Conservation (phyloP, 2,797 vertebrate species). For the Benthosema pterotum region DNA sequence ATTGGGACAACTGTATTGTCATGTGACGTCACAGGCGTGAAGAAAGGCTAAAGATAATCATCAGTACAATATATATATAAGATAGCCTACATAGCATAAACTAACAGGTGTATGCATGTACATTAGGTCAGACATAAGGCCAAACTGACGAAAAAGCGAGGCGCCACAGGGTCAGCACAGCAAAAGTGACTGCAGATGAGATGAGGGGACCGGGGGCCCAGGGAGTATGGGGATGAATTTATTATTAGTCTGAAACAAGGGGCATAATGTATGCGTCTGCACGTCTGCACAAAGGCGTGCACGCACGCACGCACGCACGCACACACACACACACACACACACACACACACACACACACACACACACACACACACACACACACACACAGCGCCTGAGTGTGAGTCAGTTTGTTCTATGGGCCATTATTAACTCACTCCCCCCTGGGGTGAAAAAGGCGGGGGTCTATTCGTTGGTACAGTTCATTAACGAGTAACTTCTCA, state of each 20-base stretch:
- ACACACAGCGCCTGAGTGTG: background rate
- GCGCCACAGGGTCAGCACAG: constrained; percentile 13
- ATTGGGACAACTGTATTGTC: too few species aligned
- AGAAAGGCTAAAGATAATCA: too few species aligned
- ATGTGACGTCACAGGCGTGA: too few species aligned
- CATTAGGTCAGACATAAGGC: too few species aligned
- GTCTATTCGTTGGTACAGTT: constrained; percentile 4
- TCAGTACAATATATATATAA: too few species aligned
- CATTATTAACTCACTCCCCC: constrained; percentile 29
- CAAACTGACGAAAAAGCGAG: constrained; percentile 3
- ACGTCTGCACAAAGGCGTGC: constrained; percentile 2
- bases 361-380: background rate
- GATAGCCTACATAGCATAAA: too few species aligned
- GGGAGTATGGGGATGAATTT: too few species aligned
- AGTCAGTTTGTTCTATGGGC: background rate
- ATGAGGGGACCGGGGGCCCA: too few species aligned
- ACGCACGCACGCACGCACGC: background rate
- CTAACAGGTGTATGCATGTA: too few species aligned
- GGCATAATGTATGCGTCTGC: background rate
- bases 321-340: too few species aligned
- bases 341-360: too few species aligned
- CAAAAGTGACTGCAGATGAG: background rate
- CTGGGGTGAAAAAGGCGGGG: constrained; percentile 11
- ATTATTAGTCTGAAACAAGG: too few species aligned
- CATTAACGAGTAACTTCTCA: constrained; percentile 55